Percentiles rank a stretch among this genome's conserved stretches.
These are phyloP conservation scores for Sylvia atricapilla DNA, from an alignment of 2,113 vertebrate genomes.

Conservation along the genomic window DNA sequence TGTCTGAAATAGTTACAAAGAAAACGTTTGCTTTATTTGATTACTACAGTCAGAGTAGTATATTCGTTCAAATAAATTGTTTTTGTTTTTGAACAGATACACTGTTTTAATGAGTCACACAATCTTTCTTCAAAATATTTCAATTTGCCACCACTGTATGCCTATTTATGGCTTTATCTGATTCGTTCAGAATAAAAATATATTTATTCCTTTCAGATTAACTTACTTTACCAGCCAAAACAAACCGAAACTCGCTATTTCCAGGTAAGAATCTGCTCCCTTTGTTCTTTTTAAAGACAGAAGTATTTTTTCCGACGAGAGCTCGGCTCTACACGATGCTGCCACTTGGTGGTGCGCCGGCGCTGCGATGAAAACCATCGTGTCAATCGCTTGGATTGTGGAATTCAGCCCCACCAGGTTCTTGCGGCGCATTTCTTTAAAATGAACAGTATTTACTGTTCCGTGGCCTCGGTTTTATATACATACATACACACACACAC, in stretches of 20 bases:
- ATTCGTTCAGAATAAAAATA: background rate
- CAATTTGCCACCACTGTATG: background rate
- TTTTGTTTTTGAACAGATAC: too few species aligned
- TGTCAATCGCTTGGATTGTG: fast-evolving
- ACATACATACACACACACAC: too few species aligned
- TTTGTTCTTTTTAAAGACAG: background rate
- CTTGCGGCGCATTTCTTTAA: background rate
- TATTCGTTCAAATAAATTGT: background rate
- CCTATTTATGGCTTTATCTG: background rate
- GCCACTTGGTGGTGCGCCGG: constrained; percentile 46
- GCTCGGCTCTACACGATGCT: background rate
- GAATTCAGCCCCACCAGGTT: background rate
- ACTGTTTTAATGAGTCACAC: background rate
- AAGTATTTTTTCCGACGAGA: background rate
- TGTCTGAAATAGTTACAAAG: background rate
- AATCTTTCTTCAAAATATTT: background rate
- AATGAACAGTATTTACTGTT: background rate
- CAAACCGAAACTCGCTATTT: background rate
- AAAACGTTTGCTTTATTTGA: background rate
- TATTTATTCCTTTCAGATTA: background rate
- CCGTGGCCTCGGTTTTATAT: background rate
- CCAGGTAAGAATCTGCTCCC: background rate
- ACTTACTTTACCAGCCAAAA: background rate
- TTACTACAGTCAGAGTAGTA: background rate
- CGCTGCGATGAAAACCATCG: background rate